A percentile compares a stretch with the other conserved stretches of the same genome.
phyloP scores from a whole-genome alignment of 1,140 invertebrate species.

The Drosophila murphyi region DNA sequence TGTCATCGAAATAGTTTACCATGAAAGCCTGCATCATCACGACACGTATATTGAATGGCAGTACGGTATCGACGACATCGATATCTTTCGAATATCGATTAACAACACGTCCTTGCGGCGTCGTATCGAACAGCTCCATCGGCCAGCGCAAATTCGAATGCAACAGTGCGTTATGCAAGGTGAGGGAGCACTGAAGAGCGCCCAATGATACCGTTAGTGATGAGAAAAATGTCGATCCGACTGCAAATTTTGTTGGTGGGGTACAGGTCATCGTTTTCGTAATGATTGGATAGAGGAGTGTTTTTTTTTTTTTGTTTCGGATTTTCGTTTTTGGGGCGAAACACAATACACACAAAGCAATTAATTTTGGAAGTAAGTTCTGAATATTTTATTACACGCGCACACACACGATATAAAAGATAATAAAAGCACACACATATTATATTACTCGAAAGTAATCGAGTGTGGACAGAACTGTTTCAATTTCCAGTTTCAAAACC shows the following conservation, averaged over 20 bases:
- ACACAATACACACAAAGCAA: background rate
- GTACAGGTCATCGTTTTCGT: background rate
- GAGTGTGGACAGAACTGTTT: no score
- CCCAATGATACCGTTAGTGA: constrained; percentile 84
- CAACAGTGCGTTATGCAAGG: constrained; percentile 87
- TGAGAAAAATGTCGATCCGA: constrained; percentile 77
- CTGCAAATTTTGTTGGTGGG: constrained; percentile 56
- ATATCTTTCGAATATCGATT: constrained; percentile 92
- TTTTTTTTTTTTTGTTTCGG: background rate
- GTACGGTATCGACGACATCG: constrained; percentile 88
- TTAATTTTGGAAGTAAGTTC: background rate
- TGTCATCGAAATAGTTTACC: constrained; percentile 69
- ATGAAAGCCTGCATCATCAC: constrained; percentile 75
- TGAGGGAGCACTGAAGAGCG: constrained; percentile 72
- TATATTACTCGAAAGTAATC: no score
- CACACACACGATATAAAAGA: no score
- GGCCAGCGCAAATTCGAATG: constrained; percentile 88
- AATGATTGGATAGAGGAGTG: background rate
- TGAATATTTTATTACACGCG: no score
- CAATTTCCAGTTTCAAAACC: no score
- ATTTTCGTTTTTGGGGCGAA: background rate
- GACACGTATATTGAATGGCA: constrained; percentile 84
- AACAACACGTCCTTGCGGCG: constrained; percentile 90
- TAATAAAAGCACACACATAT: no score
- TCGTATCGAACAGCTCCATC: constrained; percentile 91